Percentiles rank a stretch among this genome's conserved stretches.
phyloP scores from a whole-genome alignment of 2,113 vertebrate genomes.

The Macroglossus sobrinus region DNA sequence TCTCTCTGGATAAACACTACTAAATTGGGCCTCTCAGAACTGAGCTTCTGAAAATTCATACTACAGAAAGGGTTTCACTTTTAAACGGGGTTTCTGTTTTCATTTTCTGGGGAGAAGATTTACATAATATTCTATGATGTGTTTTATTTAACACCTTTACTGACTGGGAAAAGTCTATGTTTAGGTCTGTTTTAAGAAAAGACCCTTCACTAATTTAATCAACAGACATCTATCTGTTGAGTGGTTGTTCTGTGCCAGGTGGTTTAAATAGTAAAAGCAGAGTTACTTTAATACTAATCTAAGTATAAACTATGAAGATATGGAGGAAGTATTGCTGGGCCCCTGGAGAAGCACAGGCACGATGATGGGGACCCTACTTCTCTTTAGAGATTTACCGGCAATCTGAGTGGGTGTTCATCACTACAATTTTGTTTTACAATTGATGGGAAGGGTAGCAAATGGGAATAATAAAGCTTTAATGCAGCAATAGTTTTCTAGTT shows the following conservation, averaged over 20 bases:
- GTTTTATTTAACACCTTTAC: conserved; percentile 20
- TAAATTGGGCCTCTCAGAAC: conserved; percentile 9
- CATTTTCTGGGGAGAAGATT: conserved; percentile 23
- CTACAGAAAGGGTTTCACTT: conserved; percentile 12
- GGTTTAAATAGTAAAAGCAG: conserved; percentile 32
- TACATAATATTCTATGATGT: rapidly evolving
- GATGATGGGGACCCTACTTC: background rate
- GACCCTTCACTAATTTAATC: conserved; percentile 26
- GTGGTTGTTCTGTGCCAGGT: background rate
- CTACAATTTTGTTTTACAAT: background rate
- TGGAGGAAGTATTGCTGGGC: background rate
- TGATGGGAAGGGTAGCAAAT: conserved; percentile 12
- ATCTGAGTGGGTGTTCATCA: background rate
- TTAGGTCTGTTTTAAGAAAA: conserved; percentile 42
- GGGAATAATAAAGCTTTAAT: conserved; percentile 30
- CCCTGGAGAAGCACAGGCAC: background rate
- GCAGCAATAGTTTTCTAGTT: background rate
- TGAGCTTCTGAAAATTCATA: background rate
- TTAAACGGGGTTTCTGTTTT: background rate
- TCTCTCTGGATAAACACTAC: background rate
- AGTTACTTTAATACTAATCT: conserved; percentile 7
- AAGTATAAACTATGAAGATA: conserved; percentile 13
- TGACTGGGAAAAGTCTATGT: conserved; percentile 22
- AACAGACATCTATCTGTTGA: conserved; percentile 12
- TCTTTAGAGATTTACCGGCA: conserved; percentile 20